A percentile compares a stretch with the other conserved stretches of the same genome.
Conservation (phyloP, 2,797 vertebrate genomes). For the Rhinella marina region DNA sequence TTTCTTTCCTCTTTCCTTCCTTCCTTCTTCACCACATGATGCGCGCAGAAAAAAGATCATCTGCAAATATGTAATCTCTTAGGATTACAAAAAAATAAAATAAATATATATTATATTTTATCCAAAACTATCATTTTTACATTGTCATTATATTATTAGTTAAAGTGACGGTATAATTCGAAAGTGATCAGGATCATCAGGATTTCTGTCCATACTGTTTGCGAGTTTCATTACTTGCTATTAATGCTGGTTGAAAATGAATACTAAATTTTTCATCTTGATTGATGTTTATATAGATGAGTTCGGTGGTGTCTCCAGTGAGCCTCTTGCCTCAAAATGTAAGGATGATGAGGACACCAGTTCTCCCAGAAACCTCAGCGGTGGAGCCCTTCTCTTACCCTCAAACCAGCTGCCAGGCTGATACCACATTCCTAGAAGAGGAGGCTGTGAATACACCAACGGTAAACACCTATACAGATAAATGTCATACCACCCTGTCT, state of each 20-base stretch:
- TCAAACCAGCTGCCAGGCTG: slow-evolving; percentile 78
- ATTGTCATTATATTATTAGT: not conserved
- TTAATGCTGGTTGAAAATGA: not conserved
- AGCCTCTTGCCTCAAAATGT: slow-evolving; percentile 81
- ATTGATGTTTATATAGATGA: slow-evolving; percentile 73
- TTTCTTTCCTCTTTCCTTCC: too few species aligned
- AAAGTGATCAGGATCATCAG: too few species aligned
- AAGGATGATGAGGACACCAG: slow-evolving; percentile 84
- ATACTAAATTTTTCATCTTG: not conserved
- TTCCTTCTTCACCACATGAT: not conserved
- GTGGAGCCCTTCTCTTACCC: slow-evolving; percentile 86
- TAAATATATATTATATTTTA: not conserved
- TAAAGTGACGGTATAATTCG: too few species aligned
- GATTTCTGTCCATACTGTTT: not conserved
- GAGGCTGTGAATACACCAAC: slow-evolving; percentile 91
- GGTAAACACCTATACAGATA: slow-evolving; percentile 72
- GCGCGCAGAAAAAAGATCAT: not conserved
- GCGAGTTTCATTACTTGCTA: not conserved
- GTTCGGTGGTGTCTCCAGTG: slow-evolving; percentile 80
- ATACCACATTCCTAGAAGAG: slow-evolving; percentile 89
- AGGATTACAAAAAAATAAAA: not conserved
- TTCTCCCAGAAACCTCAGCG: slow-evolving; percentile 80
- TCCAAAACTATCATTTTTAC: not conserved
- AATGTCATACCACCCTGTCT: not conserved
- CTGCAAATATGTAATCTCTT: not conserved